Evolutionary conservation across 2,113 vertebrate species (phyloP).

Genomic region (Delphinapterus leucas): DNA sequence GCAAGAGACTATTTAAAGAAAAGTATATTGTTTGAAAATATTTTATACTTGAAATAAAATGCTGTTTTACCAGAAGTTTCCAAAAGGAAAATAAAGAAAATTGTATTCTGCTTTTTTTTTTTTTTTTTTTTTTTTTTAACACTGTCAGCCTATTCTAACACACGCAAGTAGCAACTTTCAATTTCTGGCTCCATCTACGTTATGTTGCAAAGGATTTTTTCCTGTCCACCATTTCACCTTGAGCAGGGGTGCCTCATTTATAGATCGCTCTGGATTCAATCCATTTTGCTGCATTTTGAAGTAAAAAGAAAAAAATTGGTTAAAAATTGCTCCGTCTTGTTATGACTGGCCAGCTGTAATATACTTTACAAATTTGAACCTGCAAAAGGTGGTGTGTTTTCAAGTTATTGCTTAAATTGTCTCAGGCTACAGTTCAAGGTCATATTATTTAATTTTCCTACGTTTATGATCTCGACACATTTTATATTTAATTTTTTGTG

Average conservation of each 20-base stretch:
- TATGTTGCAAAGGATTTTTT: not conserved
- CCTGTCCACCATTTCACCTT: not conserved
- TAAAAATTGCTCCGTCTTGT: not conserved
- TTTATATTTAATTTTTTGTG: conserved; percentile 42
- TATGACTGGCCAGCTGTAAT: not conserved
- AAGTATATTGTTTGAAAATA: not conserved
- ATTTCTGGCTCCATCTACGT: not conserved
- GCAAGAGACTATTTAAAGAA: not conserved
- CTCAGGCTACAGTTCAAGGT: not conserved
- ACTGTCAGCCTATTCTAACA: not conserved
- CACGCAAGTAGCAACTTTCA: not conserved
- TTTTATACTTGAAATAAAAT: not conserved
- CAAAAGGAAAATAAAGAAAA: not conserved
- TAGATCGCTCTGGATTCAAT: not conserved
- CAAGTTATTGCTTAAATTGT: conserved; percentile 37
- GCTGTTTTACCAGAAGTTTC: not conserved
- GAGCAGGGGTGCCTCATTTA: not conserved
- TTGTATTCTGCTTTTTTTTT: not conserved
- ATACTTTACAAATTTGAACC: conserved; percentile 9
- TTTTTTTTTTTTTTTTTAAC: not conserved
- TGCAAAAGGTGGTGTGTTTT: not conserved
- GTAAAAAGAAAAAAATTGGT: not conserved
- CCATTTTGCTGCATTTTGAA: not conserved
- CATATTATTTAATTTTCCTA: conserved; percentile 40
- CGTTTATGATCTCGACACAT: not conserved